Base-by-base conservation (phyloP, 2,113 vertebrate species). In the Solea senegalensis region DNA sequence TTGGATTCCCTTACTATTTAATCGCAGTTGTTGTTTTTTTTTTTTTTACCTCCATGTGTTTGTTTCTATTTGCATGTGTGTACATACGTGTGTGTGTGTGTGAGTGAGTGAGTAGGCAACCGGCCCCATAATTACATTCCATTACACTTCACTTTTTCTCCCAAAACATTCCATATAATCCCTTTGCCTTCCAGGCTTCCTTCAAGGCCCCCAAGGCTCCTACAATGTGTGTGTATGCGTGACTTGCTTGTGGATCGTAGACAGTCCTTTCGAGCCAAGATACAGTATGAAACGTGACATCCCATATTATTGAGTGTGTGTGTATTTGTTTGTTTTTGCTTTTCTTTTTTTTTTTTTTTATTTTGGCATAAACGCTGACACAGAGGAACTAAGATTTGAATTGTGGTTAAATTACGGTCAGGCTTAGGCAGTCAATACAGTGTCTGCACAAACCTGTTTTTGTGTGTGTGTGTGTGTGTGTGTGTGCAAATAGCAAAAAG, bases 91-190 rank as follows among this genome's bases (percentile, higher is more conserved):
- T n/a, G 43, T 65, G 48, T 69, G 70, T 71, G 60, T 74, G 41
- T 65, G 67, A 55, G 53, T 61, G 72, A 40, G 71, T 4, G 55
- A 3, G 54, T 52, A 51, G 72, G 81, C 74, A 65, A 57, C 74
- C 58, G 66, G 86, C 62, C 65, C 76, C 80, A 63, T 91, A 88
- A 90, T 85, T 88, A 88, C 86, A 88, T 88, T 91, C 87, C 88
- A 83, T 85, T 86, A 87, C 88, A 89, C 82, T 78, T 89, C 69
- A 85, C 86, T 81, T 91, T 21, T 89, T 90, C 87, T 89, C 82
- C 87, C 80, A 54, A 86, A 87, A 87, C 88, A 89, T 91, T 91
- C 87, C 90, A 65, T 43, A 66, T 62, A 65, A 68, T 14, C 72
- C 67, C 40, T 66, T 49, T 85, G 86, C 80, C 88, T 78, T 71